These are phyloP conservation scores for Myripristis murdjan DNA, from an alignment of 2,797 vertebrate species.

Conservation along the genomic window DNA sequence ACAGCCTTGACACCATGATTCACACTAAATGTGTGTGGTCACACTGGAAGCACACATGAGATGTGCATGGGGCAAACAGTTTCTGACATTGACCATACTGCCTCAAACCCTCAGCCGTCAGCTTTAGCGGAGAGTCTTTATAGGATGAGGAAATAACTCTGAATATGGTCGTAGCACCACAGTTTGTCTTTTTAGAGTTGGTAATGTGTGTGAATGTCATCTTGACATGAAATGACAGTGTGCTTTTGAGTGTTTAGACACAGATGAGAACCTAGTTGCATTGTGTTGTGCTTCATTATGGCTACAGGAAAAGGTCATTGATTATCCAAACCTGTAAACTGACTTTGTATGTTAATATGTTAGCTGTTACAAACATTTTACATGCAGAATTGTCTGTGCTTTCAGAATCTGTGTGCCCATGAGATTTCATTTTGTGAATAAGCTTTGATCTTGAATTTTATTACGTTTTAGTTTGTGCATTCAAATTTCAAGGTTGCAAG, in stretches of 20 bases:
- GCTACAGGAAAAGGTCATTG: too few relatives aligned
- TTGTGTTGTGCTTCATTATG: not conserved
- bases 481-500: slow-evolving; percentile 21
- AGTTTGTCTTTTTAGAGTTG: slow-evolving; percentile 16
- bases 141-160: slow-evolving; percentile 9
- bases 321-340: too few relatives aligned
- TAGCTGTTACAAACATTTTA: too few relatives aligned
- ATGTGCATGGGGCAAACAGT: slow-evolving; percentile 56
- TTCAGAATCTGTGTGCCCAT: not conserved
- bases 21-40: slow-evolving; percentile 63
- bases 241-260: not conserved
- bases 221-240: not conserved
- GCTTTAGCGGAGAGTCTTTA: slow-evolving; percentile 5
- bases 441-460: not conserved
- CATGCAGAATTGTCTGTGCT: too few relatives aligned
- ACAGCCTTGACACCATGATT: slow-evolving; percentile 67
- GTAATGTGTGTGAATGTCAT: not conserved
- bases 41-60: slow-evolving; percentile 65
- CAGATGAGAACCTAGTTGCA: not conserved
- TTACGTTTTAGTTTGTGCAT: not conserved
- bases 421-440: not conserved
- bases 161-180: not conserved
- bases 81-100: slow-evolving; percentile 56
- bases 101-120: slow-evolving; percentile 30
- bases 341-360: too few relatives aligned